A percentile compares a stretch with the other conserved stretches of the same genome.
Evolutionary conservation across 2,113 vertebrate genomes (phyloP).

Genomic region (Actenoides hombroni): DNA sequence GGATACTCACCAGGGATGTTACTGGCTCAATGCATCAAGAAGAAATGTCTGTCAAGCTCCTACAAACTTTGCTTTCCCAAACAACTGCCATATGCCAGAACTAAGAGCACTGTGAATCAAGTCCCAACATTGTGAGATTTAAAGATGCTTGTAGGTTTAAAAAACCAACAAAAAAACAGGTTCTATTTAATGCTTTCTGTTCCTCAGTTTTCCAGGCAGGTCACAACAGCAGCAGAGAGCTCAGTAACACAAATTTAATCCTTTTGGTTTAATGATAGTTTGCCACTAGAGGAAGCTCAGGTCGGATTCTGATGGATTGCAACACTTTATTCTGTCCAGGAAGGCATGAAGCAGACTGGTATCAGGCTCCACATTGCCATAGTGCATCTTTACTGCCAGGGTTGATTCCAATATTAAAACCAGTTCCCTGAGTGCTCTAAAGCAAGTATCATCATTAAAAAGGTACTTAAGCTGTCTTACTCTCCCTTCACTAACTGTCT

Average conservation of each 20-base stretch:
- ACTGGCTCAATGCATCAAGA: conserved; percentile 45
- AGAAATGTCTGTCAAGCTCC: conserved; percentile 55
- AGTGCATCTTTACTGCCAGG: background rate
- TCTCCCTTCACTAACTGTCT: background rate
- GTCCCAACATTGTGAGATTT: background rate
- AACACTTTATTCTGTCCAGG: background rate
- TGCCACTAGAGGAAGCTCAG: background rate
- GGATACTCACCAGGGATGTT: conserved; percentile 49
- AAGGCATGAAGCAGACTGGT: background rate
- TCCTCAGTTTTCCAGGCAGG: background rate
- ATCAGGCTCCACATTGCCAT: fast-evolving
- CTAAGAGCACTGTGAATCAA: background rate
- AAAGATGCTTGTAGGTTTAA: background rate
- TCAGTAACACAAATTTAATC: background rate
- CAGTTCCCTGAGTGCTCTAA: background rate
- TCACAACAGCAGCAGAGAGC: background rate
- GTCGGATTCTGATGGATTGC: background rate
- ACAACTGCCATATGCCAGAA: conserved; percentile 46
- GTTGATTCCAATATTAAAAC: background rate
- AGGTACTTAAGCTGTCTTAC: background rate
- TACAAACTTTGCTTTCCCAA: conserved; percentile 53
- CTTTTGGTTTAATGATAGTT: background rate
- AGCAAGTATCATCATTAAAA: background rate
- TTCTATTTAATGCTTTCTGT: background rate
- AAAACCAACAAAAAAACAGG: background rate